Evolutionary conservation across 2,888 invertebrate species (phyloP).

Genomic region (Bombylius discolor): DNA sequence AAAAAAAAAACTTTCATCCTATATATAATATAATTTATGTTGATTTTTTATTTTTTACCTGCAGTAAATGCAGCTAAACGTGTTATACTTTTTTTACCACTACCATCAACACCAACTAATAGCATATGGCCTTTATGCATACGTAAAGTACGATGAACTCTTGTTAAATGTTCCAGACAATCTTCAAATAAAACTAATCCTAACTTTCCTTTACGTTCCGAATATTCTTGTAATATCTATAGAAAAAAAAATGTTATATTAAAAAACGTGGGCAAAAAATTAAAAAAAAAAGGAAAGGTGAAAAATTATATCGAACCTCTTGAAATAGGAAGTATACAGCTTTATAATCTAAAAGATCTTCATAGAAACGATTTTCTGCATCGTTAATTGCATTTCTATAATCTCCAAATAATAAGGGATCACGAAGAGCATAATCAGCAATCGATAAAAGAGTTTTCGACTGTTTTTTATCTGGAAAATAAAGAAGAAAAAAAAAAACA

Average conservation of each 20-base stretch:
- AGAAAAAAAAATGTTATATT: constrained; percentile 4
- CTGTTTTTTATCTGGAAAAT: neutral
- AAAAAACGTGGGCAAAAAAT: neutral
- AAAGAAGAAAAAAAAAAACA: neutral
- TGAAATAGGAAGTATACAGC: constrained; percentile 77
- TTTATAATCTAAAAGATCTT: constrained; percentile 80
- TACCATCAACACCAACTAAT: constrained; percentile 79
- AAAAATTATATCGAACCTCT: constrained; percentile 46
- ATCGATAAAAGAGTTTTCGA: constrained; percentile 18
- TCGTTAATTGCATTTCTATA: constrained; percentile 75
- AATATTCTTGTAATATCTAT: constrained; percentile 74
- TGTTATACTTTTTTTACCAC: constrained; percentile 75
- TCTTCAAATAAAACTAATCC: constrained; percentile 82
- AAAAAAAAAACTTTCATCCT: neutral
- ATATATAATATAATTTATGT: neutral
- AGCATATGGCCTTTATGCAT: constrained; percentile 68
- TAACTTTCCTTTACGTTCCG: constrained; percentile 59
- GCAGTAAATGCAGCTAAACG: constrained; percentile 74
- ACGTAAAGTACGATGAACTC: constrained; percentile 72
- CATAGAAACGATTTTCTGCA: constrained; percentile 66
- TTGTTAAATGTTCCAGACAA: constrained; percentile 78
- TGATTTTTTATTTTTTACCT: constrained; percentile 28
- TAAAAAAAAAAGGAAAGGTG: neutral
- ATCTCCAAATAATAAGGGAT: constrained; percentile 80
- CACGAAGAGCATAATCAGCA: constrained; percentile 57